These are phyloP conservation scores for Microplitis mediator DNA, from an alignment of 1,140 invertebrate species.

Conservation along the genomic window DNA sequence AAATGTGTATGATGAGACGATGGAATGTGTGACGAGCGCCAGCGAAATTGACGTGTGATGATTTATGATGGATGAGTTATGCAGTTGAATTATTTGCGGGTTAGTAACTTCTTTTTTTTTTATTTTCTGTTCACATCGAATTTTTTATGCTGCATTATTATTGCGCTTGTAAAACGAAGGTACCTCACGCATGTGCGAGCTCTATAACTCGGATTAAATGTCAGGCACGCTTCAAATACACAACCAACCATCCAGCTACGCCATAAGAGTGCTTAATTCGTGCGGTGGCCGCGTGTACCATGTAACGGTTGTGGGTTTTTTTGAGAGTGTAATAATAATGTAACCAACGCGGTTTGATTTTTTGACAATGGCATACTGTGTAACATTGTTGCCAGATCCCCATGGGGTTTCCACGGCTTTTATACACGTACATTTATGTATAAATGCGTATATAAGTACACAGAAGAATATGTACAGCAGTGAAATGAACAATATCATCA, in stretches of 20 bases:
- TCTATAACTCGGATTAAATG: conserved; percentile 41
- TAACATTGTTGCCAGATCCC: conserved; percentile 15
- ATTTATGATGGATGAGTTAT: no score
- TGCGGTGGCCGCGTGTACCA: neutral
- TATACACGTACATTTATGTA: conserved; percentile 19
- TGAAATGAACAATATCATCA: conserved; percentile 62
- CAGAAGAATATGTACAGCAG: conserved; percentile 29
- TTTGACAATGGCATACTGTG: conserved; percentile 44
- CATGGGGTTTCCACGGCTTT: conserved; percentile 19
- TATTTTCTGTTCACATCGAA: neutral
- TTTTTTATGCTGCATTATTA: conserved; percentile 11
- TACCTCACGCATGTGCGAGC: conserved; percentile 51
- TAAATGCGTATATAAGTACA: no score
- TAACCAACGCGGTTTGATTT: conserved; percentile 48
- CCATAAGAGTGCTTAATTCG: conserved; percentile 16
- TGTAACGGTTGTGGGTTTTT: conserved; percentile 23
- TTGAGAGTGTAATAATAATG: conserved; percentile 44
- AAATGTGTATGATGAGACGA: no score
- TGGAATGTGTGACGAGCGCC: no score
- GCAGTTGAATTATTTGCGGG: no score
- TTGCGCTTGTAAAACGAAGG: conserved; percentile 32
- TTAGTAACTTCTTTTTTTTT: conserved; percentile 1
- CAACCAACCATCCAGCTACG: neutral
- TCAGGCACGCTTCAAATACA: conserved; percentile 32
- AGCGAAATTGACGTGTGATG: no score